A percentile compares a stretch with the other conserved stretches of the same genome.
These are phyloP conservation scores for Leptinotarsa defecta DNA, from an alignment of 1,140 invertebrate genomes.

Conservation along the genomic window DNA sequence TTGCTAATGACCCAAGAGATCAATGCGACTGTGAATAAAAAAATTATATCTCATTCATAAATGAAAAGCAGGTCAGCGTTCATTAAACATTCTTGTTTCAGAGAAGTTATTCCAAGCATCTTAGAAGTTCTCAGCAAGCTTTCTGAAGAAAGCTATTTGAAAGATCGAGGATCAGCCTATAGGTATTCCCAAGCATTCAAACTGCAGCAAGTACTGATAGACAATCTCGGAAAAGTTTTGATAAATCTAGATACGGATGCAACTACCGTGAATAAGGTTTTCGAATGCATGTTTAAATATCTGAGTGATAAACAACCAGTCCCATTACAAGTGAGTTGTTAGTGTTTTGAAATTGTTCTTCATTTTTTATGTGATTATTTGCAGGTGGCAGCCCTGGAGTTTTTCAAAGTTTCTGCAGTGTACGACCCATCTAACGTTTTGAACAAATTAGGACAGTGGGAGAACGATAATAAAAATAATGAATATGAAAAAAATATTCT, in stretches of 20 bases:
- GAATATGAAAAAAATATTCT: constrained; percentile 5
- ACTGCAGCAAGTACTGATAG: constrained; percentile 63
- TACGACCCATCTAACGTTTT: constrained; percentile 31
- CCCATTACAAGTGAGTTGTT: constrained; percentile 62
- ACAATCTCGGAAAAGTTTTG: constrained; percentile 59
- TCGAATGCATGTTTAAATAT: constrained; percentile 60
- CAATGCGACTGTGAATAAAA: too few relatives aligned
- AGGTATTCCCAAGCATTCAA: constrained; percentile 65
- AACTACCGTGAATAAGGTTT: constrained; percentile 57
- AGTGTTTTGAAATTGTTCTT: not conserved
- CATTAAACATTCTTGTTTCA: constrained; percentile 51
- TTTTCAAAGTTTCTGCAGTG: constrained; percentile 32
- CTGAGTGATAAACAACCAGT: constrained; percentile 64
- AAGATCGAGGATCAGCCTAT: constrained; percentile 63
- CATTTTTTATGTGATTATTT: constrained; percentile 24
- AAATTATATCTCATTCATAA: too few relatives aligned
- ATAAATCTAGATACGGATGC: constrained; percentile 61
- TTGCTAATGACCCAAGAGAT: too few relatives aligned
- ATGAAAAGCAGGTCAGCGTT: too few relatives aligned
- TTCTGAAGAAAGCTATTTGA: constrained; percentile 62
- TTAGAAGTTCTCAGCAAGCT: constrained; percentile 60
- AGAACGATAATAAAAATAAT: not conserved
- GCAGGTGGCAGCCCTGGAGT: constrained; percentile 35
- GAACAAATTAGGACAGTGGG: constrained; percentile 31
- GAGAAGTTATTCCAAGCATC: constrained; percentile 66